Conservation (phyloP, 2,113 vertebrate species). For the Perca fluviatilis region DNA sequence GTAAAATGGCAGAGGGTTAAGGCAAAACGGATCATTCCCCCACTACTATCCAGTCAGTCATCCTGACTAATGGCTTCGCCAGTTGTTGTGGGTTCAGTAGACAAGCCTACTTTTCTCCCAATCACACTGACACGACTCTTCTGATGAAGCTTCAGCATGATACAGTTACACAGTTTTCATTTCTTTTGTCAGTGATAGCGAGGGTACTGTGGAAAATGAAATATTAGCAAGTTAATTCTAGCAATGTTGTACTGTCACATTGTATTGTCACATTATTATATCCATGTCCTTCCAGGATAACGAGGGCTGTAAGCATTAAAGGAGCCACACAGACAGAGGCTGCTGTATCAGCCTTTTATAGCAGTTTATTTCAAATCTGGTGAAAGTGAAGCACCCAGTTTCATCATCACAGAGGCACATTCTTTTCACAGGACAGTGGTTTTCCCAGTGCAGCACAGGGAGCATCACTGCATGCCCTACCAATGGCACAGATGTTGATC, state of each 20-base stretch:
- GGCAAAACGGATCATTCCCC: slow-evolving; percentile 74
- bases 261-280: not conserved
- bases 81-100: slow-evolving; percentile 52
- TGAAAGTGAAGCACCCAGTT: slow-evolving; percentile 61
- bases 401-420: slow-evolving; percentile 53
- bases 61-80: slow-evolving; percentile 66
- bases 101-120: slow-evolving; percentile 20
- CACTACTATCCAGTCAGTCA: slow-evolving; percentile 65
- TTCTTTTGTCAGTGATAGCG: slow-evolving; percentile 20
- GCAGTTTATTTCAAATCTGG: slow-evolving; percentile 75
- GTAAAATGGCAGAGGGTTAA: slow-evolving; percentile 81
- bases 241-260: not conserved
- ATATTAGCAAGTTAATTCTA: slow-evolving; percentile 18
- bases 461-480: slow-evolving; percentile 33
- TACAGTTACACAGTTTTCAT: slow-evolving; percentile 36
- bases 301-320: slow-evolving; percentile 9
- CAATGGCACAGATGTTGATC: slow-evolving; percentile 48
- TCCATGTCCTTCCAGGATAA: not conserved
- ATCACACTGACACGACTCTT: slow-evolving; percentile 25
- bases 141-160: slow-evolving; percentile 25
- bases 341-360: slow-evolving; percentile 23
- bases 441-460: slow-evolving; percentile 19
- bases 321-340: slow-evolving; percentile 26
- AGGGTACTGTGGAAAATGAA: slow-evolving; percentile 4
- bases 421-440: slow-evolving; percentile 43